phyloP scores from a whole-genome alignment of 2,888 invertebrate species.

The Euphydryas editha region DNA sequence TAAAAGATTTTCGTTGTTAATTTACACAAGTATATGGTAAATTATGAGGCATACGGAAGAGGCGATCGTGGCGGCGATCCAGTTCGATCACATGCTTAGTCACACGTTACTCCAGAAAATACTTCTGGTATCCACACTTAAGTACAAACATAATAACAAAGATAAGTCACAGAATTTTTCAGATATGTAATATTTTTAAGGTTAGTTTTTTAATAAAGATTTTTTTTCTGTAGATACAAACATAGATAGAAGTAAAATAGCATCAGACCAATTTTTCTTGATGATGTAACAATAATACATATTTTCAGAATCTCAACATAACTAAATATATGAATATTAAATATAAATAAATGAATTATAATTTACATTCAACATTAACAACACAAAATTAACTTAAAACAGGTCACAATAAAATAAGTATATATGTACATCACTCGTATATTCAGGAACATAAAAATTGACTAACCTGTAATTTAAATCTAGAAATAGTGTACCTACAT shows the following conservation, averaged over 20 bases:
- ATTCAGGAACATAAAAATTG: constrained; percentile 10
- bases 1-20: too few species aligned
- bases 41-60: too few species aligned
- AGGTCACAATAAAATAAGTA: constrained; percentile 2
- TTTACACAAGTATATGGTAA: too few species aligned
- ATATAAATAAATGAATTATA: constrained; percentile 6
- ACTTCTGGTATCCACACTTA: background rate
- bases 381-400: background rate
- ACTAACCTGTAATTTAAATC: background rate
- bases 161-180: background rate
- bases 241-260: background rate
- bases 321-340: background rate
- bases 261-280: background rate
- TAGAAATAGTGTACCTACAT: constrained; percentile 7
- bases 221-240: background rate
- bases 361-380: background rate
- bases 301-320: background rate
- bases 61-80: too few species aligned
- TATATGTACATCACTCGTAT: background rate
- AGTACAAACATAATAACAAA: background rate
- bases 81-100: too few species aligned
- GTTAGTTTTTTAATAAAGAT: too few species aligned
- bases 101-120: background rate
- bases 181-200: background rate
- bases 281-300: background rate